These are phyloP conservation scores for Conus betulinus DNA, from an alignment of 1,140 invertebrate genomes.

Conservation along the genomic window DNA sequence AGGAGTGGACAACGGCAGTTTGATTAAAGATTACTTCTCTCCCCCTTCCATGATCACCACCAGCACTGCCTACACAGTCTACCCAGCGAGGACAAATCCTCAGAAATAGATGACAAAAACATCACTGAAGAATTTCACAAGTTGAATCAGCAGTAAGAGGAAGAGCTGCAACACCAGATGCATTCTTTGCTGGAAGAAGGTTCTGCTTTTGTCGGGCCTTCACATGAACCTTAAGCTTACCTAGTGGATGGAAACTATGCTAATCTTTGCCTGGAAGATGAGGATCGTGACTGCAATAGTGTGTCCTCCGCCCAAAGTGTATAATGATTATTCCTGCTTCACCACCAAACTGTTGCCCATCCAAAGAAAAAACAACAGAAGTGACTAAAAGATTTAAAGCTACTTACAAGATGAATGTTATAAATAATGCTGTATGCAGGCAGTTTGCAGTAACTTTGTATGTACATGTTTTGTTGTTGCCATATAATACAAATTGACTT, in stretches of 20 bases:
- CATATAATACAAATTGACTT: no score
- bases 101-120: background rate
- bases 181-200: background rate
- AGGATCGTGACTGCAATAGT: background rate
- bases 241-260: no score
- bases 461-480: no score
- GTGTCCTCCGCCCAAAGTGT: background rate
- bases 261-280: background rate
- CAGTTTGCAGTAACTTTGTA: no score
- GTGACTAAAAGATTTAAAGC: no score
- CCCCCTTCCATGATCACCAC: background rate
- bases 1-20: background rate
- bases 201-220: background rate
- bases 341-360: no score
- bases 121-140: background rate
- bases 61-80: background rate
- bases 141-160: slow-evolving; percentile 8
- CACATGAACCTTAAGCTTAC: background rate
- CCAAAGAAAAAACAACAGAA: no score
- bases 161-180: slow-evolving; percentile 7
- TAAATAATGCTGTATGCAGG: no score
- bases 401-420: no score
- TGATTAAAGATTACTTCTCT: background rate
- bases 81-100: background rate
- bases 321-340: no score